Percentiles rank a stretch among this genome's conserved stretches.
These are phyloP conservation scores for Papilio elwesi DNA, from an alignment of 2,888 invertebrate species.

Conservation along the genomic window DNA sequence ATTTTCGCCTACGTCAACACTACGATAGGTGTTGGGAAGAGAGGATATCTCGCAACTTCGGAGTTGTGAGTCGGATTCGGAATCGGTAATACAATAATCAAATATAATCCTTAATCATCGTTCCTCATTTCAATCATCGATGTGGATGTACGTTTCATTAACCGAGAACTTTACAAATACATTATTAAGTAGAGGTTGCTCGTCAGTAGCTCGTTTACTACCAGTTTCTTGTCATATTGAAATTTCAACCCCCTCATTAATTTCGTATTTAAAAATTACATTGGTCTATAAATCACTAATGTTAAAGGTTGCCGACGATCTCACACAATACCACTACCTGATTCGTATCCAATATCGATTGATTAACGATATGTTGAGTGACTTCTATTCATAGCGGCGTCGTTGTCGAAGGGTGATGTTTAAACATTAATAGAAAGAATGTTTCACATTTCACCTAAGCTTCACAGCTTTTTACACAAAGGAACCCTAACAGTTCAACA, in stretches of 20 bases:
- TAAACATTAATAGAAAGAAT: slow-evolving; percentile 80
- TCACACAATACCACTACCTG: slow-evolving; percentile 80
- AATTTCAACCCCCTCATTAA: slow-evolving; percentile 59
- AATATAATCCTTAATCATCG: neutral
- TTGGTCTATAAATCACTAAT: slow-evolving; percentile 72
- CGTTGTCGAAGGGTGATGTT: slow-evolving; percentile 80
- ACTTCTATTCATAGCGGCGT: slow-evolving; percentile 77
- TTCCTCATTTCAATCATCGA: neutral
- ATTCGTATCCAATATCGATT: slow-evolving; percentile 77
- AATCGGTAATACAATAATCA: neutral
- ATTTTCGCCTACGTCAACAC: too few relatives aligned
- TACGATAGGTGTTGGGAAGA: too few relatives aligned
- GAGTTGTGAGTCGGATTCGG: too few relatives aligned
- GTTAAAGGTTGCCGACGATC: slow-evolving; percentile 70
- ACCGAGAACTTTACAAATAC: neutral
- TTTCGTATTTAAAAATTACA: slow-evolving; percentile 69
- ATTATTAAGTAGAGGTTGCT: slow-evolving; percentile 1
- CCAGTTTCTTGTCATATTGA: slow-evolving; percentile 54
- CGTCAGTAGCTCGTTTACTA: slow-evolving; percentile 58
- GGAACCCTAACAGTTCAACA: slow-evolving; percentile 36
- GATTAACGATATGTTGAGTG: slow-evolving; percentile 84
- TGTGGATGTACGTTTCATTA: neutral
- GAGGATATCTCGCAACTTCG: too few relatives aligned
- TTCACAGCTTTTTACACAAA: slow-evolving; percentile 54
- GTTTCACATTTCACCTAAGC: slow-evolving; percentile 68